Evolutionary conservation across 1,140 invertebrate species (phyloP), one percentile per base, ranked within the genome.

Genomic region (Drosophila ercepeae): DNA sequence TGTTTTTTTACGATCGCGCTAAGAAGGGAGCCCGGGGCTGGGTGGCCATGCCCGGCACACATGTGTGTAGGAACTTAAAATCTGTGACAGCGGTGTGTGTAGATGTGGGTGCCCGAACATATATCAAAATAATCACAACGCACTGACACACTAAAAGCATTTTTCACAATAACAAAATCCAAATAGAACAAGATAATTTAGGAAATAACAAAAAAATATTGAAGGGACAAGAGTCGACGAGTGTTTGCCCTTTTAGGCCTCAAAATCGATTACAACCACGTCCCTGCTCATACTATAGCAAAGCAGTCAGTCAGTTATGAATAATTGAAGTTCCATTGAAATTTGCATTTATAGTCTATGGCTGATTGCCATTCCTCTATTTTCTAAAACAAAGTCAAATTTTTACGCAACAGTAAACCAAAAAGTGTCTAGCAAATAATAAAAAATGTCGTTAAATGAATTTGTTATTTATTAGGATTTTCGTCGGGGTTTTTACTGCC

Each of bases 81-180:
- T 74, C 51, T 74, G 70, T 53, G 46, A 45, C 51, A 21, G 13
- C 23, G 39, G 2, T 72, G 42, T 72, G 42, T 45, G 65, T 18
- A 19, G 36, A 13, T 39, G 29, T 42, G 32, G 29, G 29, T 32
- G 29, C 29, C 9, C 11, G 29, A 32, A 53, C 55, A 69, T 74
- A 78, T 78, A 86, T 86, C 58, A 86, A 84, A 76, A 86, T 86
- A 84, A 86, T 81, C 61, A 86, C 54, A 69, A 64, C 45, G 42
- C 71, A 45, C 34, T 54, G 70, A 49, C 81, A 60, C 55, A 76
- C 75, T 79, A 76, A 84, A 86, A 76, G 81, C 76, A 76, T 84
- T 86, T 84, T 69, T 61, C 61, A 65, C 67, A 81, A 67, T 53
- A 67, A 70, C 50, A 69, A 74, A 73, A 76, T 49, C 60, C 52